Evolutionary conservation across 2,797 vertebrate genomes (phyloP), one percentile per base, ranked within the genome.

Genomic region (Chrosomus eos): DNA sequence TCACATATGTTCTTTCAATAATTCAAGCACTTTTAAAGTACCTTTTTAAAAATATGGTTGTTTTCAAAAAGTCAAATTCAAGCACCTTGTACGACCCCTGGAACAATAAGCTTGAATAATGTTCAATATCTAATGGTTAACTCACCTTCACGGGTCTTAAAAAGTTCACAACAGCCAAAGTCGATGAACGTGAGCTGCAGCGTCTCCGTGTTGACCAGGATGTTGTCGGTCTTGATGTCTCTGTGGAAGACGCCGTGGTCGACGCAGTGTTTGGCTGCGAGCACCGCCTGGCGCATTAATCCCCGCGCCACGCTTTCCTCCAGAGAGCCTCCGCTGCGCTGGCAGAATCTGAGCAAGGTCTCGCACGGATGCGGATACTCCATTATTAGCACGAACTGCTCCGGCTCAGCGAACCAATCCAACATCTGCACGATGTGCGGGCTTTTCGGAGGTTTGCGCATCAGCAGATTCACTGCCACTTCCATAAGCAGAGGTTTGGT

Each of bases 121-220:
- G 68, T 16, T 43, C 38, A 70, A 40, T 16, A 71, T 43, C 11
- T 40, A 13, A 40, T 45, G 43, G 13, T 45, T 45, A 45, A 53
- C 23, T 18, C 28, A 70, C 78, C 13, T 53, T 14, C 10, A n/a
- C 18, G 3, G 3, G 3, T 55, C 3, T 16, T 19, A 36, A 81
- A 7, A n/a, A 26, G 23, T 13, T 38, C 3, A 18, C 48, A 26
- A 19, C 66, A 70, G 48, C 79, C 28, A 11, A 81, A 70, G 66
- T 81, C 66, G 2, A 81, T 81, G 1, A 81, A 3, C 55, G 55
- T 40, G 48, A 55, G 79, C 11, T 11, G 26, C 66, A 81, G 31
- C 1, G 48, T 81, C 31, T 81, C 79, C 4, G 14, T 70, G n/a
- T 81, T 70, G 48, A 81, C 14, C 48, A 81, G 79, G 3, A 81